Percentiles rank a stretch among this genome's conserved stretches.
These are phyloP conservation scores for Cosmorhoe ocellata DNA, from an alignment of 2,888 invertebrate species.

Conservation along the genomic window DNA sequence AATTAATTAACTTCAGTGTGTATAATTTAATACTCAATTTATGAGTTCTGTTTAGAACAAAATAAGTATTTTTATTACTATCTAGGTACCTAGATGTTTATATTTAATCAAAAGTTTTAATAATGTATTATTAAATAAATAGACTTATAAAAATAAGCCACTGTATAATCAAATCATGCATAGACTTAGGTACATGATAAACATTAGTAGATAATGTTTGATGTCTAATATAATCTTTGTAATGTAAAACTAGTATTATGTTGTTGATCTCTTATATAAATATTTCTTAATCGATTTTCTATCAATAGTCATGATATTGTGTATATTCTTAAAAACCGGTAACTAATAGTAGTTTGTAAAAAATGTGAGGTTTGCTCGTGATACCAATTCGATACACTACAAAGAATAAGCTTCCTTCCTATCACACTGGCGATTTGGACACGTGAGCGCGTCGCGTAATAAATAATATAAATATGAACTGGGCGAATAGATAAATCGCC, in stretches of 20 bases:
- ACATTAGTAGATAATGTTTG: conserved; percentile 9
- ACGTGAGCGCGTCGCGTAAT: too few relatives aligned
- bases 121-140: too few relatives aligned
- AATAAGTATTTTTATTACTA: not conserved
- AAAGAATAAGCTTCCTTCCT: too few relatives aligned
- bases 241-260: conserved; percentile 8
- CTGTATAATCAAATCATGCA: conserved; percentile 3
- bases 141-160: not conserved
- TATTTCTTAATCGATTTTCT: not conserved
- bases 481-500: too few relatives aligned
- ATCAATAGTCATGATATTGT: too few relatives aligned
- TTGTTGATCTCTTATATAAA: conserved; percentile 13
- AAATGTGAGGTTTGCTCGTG: too few relatives aligned
- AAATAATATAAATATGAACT: too few relatives aligned
- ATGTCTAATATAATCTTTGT: conserved; percentile 8
- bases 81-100: conserved; percentile 12
- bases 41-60: conserved; percentile 1
- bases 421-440: too few relatives aligned
- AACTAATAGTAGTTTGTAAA: too few relatives aligned
- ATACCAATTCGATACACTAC: too few relatives aligned
- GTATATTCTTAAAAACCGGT: too few relatives aligned
- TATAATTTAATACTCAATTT: not conserved
- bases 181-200: conserved; percentile 1
- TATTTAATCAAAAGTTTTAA: too few relatives aligned
- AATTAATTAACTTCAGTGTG: conserved; percentile 2